Base-by-base conservation (phyloP, 1,140 invertebrate species). In the Dinoponera quadriceps region DNA sequence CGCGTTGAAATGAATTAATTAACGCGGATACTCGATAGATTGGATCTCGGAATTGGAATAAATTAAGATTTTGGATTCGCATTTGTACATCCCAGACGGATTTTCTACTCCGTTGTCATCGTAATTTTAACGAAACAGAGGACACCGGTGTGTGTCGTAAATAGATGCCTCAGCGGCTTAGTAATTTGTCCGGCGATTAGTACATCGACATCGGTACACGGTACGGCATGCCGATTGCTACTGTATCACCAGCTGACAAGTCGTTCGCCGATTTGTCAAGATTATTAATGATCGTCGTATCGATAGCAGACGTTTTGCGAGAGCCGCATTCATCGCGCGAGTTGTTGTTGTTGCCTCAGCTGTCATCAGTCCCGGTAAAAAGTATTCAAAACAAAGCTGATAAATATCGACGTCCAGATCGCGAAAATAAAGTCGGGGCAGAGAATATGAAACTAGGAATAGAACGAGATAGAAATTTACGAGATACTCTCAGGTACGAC, bases 221-320 rank as follows among this genome's bases (percentile, higher is more conserved):
- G 18, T 66, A 66, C 4, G 16, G 33, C 29, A 57, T 27, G 57
- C 49, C 75, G 63, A 71, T 69, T 29, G 51, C 66, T 57, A 69
- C 51, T 80, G 51, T 27, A 80, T 80, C 75, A 48, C 22, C 51
- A 16, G 55, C 27, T 80, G 75, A 80, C 63, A 80, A 57, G 75
- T 78, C 49, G 63, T 80, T 80, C 25, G 65, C 65, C 75, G 51
- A 80, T 80, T 80, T 80, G 65, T 80, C 75, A 69, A 71, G 75
- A 80, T 71, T 80, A 80, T 80, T 80, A 68, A 80, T 80, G 75
- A 22, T 57, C 9, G 33, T 57, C 9, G 14, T 71, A 69, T 80
- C 75, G 14, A 59, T 80, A 38, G 65, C 57, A 78, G 66, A 57
- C 27, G 63, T 16, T 78, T 78, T 78, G 29, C 74, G n/a, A 38